These are phyloP conservation scores for Ligdia adustata DNA, from an alignment of 2,888 invertebrate genomes.

Conservation along the genomic window DNA sequence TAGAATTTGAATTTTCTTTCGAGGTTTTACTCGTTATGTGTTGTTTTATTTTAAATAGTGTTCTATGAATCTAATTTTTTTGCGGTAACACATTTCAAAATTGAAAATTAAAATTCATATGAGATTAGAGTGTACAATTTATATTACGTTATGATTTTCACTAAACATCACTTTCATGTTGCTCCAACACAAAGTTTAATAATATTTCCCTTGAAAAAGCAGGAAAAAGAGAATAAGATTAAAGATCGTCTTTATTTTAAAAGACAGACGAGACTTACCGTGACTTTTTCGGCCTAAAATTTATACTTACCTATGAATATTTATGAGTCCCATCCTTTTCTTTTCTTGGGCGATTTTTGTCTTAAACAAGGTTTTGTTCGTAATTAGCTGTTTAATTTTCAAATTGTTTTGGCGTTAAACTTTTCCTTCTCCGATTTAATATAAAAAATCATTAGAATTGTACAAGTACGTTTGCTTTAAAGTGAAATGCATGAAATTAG, in stretches of 20 bases:
- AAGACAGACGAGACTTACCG: conserved; percentile 78
- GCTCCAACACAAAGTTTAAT: neutral
- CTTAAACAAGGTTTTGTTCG: conserved; percentile 34
- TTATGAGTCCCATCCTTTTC: conserved; percentile 72
- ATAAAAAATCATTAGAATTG: no score
- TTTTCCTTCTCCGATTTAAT: neutral
- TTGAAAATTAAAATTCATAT: no score
- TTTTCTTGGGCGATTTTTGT: conserved; percentile 54
- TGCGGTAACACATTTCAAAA: no score
- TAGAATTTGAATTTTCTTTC: no score
- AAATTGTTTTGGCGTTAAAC: conserved; percentile 30
- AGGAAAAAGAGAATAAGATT: conserved; percentile 63
- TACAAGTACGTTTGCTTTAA: no score
- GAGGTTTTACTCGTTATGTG: no score
- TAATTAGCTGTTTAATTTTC: conserved; percentile 32
- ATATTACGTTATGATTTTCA: no score
- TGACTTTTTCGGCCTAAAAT: conserved; percentile 74
- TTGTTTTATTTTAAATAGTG: no score
- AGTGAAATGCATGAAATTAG: no score
- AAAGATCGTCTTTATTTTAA: conserved; percentile 63
- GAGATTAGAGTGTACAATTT: no score
- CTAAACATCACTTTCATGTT: no score
- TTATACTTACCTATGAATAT: conserved; percentile 69
- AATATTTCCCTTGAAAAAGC: conserved; percentile 22
- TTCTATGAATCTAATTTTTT: no score